A percentile compares a stretch with the other conserved stretches of the same genome.
phyloP scores from a whole-genome alignment of 2,113 vertebrate species.

The Cochlearius cochlearius region DNA sequence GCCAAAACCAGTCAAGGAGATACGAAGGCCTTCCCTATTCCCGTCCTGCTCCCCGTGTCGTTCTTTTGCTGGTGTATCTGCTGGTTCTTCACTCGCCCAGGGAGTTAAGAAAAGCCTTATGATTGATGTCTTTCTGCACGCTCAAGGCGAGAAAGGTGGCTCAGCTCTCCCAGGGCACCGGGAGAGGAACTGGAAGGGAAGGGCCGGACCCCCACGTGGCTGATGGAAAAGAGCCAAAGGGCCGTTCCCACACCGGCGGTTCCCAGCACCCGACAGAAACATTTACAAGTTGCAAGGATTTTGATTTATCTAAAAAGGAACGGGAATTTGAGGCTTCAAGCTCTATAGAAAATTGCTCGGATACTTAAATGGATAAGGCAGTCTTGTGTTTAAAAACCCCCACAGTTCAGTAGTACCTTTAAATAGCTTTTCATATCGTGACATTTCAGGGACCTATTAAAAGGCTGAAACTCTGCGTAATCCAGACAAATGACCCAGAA shows the following conservation, averaged over 20 bases:
- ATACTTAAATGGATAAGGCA: not conserved
- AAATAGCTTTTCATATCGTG: not conserved
- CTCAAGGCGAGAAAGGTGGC: not conserved
- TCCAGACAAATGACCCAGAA: not conserved
- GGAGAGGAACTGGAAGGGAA: fast-evolving
- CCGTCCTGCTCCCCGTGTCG: not conserved
- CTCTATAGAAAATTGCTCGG: not conserved
- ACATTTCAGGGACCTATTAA: not conserved
- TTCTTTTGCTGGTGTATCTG: not conserved
- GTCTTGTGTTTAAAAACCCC: not conserved
- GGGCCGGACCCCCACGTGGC: not conserved
- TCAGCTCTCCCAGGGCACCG: not conserved
- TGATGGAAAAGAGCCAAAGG: not conserved
- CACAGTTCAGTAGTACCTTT: not conserved
- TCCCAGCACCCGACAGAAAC: not conserved
- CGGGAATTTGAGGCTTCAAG: not conserved
- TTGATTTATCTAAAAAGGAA: not conserved
- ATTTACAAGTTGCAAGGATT: not conserved
- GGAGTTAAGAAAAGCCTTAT: not conserved
- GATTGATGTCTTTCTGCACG: not conserved
- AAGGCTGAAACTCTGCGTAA: not conserved
- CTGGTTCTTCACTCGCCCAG: not conserved
- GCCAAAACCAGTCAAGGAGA: not conserved
- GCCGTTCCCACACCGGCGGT: not conserved
- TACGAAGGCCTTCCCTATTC: not conserved